A percentile compares a stretch with the other conserved stretches of the same genome.
Conservation (phyloP, 2,888 invertebrate genomes). For the Tupiocoris notatus region DNA sequence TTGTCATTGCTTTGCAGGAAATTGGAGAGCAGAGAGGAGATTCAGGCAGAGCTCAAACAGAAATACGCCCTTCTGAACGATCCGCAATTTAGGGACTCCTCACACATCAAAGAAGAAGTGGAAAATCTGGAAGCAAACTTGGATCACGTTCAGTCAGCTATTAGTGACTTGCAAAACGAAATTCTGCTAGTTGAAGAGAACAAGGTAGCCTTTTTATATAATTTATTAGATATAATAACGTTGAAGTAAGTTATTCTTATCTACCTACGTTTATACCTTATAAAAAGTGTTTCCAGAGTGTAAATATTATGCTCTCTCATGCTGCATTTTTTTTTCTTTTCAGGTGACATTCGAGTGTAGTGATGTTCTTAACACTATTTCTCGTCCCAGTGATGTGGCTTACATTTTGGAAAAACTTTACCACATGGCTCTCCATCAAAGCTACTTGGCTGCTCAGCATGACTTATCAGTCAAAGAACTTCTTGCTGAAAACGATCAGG, state of each 20-base stretch:
- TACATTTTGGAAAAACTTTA: conserved; percentile 78
- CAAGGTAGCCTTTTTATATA: conserved; percentile 59
- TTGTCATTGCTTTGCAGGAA: conserved; percentile 56
- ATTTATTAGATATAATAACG: too few species aligned
- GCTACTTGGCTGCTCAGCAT: conserved; percentile 69
- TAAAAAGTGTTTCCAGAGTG: too few species aligned
- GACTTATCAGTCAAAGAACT: conserved; percentile 70
- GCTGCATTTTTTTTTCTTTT: too few species aligned
- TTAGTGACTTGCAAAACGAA: conserved; percentile 86
- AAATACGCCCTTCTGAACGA: conserved; percentile 58
- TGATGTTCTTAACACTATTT: conserved; percentile 52
- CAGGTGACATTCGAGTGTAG: conserved; percentile 51
- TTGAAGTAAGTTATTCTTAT: too few species aligned
- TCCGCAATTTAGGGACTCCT: conserved; percentile 34
- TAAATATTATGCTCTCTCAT: too few species aligned
- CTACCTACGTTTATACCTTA: too few species aligned
- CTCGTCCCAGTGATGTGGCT: conserved; percentile 69
- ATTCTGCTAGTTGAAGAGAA: conserved; percentile 90
- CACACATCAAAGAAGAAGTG: conserved; percentile 61
- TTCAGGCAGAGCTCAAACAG: conserved; percentile 66
- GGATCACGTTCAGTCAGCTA: conserved; percentile 84
- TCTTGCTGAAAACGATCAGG: conserved; percentile 68
- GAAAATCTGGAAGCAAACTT: conserved; percentile 78
- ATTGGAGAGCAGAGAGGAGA: conserved; percentile 72
- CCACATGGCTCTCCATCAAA: conserved; percentile 70